Evolutionary conservation across 30 jellyfish, hydroid and myxozoan genomes (phyloP).

Genomic region (Aurelia sp.): DNA sequence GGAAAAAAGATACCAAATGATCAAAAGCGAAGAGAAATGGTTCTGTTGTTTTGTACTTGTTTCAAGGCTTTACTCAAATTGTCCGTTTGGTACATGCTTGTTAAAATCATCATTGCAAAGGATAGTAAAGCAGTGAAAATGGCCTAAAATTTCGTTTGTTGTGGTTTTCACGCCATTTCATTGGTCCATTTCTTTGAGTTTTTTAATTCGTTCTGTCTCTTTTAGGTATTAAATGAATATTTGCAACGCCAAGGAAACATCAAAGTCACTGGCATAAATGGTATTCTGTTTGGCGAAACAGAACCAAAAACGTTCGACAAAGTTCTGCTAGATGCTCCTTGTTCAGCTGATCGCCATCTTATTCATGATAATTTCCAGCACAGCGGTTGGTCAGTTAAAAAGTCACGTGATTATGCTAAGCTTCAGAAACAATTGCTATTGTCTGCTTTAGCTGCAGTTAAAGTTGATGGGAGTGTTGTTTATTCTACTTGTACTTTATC

Average conservation of each 20-base stretch:
- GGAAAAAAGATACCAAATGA: too few relatives aligned
- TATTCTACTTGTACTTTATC: conserved; percentile 86
- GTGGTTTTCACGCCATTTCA: too few relatives aligned
- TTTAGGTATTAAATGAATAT: conserved; percentile 66
- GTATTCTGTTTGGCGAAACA: conserved; percentile 47
- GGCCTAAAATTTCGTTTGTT: too few relatives aligned
- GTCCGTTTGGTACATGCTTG: too few relatives aligned
- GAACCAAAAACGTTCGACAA: conserved; percentile 54
- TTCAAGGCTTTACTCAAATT: too few relatives aligned
- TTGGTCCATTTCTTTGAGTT: too few relatives aligned
- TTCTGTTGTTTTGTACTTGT: too few relatives aligned
- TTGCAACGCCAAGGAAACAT: conserved; percentile 7
- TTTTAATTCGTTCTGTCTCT: neutral
- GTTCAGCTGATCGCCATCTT: conserved; percentile 86
- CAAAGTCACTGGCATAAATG: conserved; percentile 53
- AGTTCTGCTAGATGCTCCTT: conserved; percentile 84
- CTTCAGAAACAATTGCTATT: conserved; percentile 68
- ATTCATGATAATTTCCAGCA: conserved; percentile 64
- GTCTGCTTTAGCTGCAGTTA: conserved; percentile 71
- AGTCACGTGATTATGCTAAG: conserved; percentile 54
- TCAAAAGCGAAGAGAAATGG: too few relatives aligned
- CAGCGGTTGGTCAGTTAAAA: conserved; percentile 81
- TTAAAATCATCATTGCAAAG: too few relatives aligned
- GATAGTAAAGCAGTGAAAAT: too few relatives aligned
- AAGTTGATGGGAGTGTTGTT: conserved; percentile 74